A percentile compares a stretch with the other conserved stretches of the same genome.
Conservation (phyloP, 23 tunicate genomes). For the Ascidia mentula region DNA sequence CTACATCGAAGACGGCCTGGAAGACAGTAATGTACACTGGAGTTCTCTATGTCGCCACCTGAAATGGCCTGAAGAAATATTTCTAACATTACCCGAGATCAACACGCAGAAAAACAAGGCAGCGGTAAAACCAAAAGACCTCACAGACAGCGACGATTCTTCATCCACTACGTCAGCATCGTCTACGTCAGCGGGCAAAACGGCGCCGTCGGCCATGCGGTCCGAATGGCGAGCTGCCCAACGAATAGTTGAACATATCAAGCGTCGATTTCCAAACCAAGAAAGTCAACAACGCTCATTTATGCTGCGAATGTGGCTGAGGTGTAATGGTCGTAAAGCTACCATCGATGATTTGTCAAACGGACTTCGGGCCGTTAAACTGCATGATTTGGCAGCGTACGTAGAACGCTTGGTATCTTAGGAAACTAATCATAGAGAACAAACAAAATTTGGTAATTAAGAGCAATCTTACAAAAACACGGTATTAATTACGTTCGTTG, state of each 20-base stretch:
- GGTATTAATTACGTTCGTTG: too few relatives aligned
- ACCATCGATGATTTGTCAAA: constrained; percentile 40
- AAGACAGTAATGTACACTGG: constrained; percentile 54
- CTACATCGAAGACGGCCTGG: constrained; percentile 37
- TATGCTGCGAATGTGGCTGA: constrained; percentile 73
- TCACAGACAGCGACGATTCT: constrained; percentile 33
- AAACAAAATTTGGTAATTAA: too few relatives aligned
- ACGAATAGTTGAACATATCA: constrained; percentile 43
- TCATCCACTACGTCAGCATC: constrained; percentile 43
- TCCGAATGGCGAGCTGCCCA: neutral
- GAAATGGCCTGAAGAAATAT: constrained; percentile 56
- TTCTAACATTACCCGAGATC: constrained; percentile 35
- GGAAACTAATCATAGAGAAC: too few relatives aligned
- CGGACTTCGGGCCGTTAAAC: constrained; percentile 32
- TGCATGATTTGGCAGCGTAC: constrained; percentile 19
- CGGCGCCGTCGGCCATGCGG: neutral
- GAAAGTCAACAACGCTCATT: constrained; percentile 49
- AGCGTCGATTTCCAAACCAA: constrained; percentile 24
- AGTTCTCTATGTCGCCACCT: constrained; percentile 58
- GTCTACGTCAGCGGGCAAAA: constrained; percentile 35
- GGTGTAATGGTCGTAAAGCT: constrained; percentile 55
- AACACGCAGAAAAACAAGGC: neutral
- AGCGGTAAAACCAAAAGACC: constrained; percentile 11
- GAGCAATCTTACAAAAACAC: too few relatives aligned
- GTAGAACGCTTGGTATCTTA: constrained; percentile 9